phyloP scores from a whole-genome alignment of 2,113 vertebrate species.

The Heterotis niloticus region DNA sequence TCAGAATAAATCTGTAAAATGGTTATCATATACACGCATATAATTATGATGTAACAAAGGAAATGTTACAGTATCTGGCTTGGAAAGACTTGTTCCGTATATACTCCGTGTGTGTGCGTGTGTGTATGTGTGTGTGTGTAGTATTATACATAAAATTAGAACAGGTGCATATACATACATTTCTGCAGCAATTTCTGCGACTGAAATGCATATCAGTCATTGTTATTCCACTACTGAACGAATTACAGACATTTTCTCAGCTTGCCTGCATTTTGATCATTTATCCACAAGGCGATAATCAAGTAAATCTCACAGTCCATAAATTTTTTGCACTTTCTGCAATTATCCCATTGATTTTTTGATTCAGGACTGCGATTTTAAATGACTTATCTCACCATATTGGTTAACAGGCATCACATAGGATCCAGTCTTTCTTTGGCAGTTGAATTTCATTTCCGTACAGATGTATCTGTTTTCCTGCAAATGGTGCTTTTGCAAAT shows the following conservation, averaged over 20 bases:
- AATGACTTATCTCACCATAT: background rate
- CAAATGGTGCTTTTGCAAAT: too few species aligned
- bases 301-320: background rate
- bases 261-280: conserved; percentile 14
- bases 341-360: conserved; percentile 12
- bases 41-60: too few species aligned
- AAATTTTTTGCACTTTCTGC: conserved; percentile 1
- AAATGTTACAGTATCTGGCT: too few species aligned
- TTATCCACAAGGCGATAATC: background rate
- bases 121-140: too few species aligned
- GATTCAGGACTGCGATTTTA: conserved; percentile 13
- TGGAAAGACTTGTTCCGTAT: too few species aligned
- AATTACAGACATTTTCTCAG: conserved; percentile 8
- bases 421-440: background rate
- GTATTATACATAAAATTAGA: too few species aligned
- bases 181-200: too few species aligned
- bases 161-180: too few species aligned
- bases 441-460: background rate
- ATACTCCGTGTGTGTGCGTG: too few species aligned
- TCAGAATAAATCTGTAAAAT: too few species aligned
- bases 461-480: background rate
- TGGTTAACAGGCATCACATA: background rate
- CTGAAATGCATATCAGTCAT: too few species aligned
- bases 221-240: background rate
- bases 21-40: too few species aligned